Base-by-base conservation (phyloP, 2,113 vertebrate species). In the Elephantulus edwardii region DNA sequence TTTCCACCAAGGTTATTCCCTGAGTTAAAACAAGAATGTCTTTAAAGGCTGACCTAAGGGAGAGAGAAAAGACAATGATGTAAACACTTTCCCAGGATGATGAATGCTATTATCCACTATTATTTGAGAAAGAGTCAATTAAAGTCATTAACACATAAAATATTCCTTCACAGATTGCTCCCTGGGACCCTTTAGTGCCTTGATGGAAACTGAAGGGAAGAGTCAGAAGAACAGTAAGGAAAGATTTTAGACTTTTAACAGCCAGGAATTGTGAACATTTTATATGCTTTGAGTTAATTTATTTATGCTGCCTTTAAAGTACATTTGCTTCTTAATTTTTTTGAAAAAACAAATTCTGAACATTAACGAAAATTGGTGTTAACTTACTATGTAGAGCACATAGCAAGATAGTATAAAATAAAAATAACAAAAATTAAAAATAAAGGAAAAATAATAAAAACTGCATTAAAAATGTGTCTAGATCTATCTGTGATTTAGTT, bases 121-220 rank as follows among this genome's bases (percentile, higher is more conserved):
- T 97, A 56, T 92, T 96, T 86, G 81, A 84, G 95, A 95, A 97
- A 93, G 76, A 93, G 96, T 97, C 93, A 94, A 93, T 94, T 82
- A 24, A 94, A 92, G 83, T 87, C 89, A 91, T 89, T 97, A 71
- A 91, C 46, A 93, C 94, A 95, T 81, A 95, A 92, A 96, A 80
- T 71, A 85, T 50, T 50, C 58, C 33, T 78, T 77, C 91, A 88
- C 82, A 90, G 96, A 91, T 86, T 44, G 64, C 79, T 86, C 78
- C 38, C 70, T 30, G n/a, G 30, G 75, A 82, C 60, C 46, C n/a
- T 38, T 33, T 11, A 52, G 0, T 78, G 60, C 44, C 81, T 24
- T 6, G 68, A 64, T 56, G 71, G 88, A 79, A 33, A 77, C 87
- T 42, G 28, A 33, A 8, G 13, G 14, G 56, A 13, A 58, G 4